Base-by-base conservation (phyloP, 2,113 vertebrate genomes). In the Rhinolophus ferrumequinum region DNA sequence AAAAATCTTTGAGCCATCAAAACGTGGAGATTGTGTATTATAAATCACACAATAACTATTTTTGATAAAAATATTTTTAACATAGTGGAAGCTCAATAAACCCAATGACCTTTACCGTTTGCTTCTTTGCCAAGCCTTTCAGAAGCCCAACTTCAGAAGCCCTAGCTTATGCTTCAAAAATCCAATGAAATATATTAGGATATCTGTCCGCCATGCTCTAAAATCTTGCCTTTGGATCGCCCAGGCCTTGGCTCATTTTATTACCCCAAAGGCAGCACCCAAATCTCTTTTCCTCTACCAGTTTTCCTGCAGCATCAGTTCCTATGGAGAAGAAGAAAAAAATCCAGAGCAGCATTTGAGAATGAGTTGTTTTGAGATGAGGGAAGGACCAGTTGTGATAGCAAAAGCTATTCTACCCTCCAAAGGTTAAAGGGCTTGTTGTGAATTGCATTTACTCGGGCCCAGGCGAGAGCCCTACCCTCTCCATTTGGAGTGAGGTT, bases 341-440 rank as follows among this genome's bases (percentile, higher is more conserved):
- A 35, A 35, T 87, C 38, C 38, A 24, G 56, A 82, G 38, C 4
- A 60, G 47, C 50, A 35, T 76, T 24, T 90, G 66, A 95, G 64
- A 76, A 88, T 47, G 30, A 82, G 28, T 47, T 58, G 60, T n/a
- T 54, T 93, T 33, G 28, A 84, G 66, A 91, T 77, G 79, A 82
- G 21, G 35, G 56, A 79, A 13, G 62, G 18, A 89, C n/a, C 67
- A 90, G n/a, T 58, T 94, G 69, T 90, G 24, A 93, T 38, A 66
- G 30, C 35, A 79, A 70, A 96, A 91, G 13, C 38, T 81, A 75
- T 92, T 87, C 77, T 8, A 16, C 7, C 28, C 35, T 67, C 28
- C 35, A 67, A 77, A 85, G 84, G 85, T 80, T 12, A 95, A 93
- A 92, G 79, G 72, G 3, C 64, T 93, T 67, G 12, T 58, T 88